Base-by-base conservation (phyloP, 2,888 invertebrate genomes). In the Zhengitettix transpicula region DNA sequence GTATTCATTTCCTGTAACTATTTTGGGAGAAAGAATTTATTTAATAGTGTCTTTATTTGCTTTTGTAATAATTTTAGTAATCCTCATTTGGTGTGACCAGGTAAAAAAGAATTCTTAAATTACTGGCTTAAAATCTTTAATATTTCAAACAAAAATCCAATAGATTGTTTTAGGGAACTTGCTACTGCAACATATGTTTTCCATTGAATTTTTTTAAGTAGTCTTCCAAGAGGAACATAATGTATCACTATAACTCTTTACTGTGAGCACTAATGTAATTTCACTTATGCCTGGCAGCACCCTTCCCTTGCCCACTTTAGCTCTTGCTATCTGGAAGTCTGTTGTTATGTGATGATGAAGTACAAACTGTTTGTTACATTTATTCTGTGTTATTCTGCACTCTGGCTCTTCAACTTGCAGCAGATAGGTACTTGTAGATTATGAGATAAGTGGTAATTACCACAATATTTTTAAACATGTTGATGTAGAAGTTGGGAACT, bases 331-430 rank as follows among this genome's bases (percentile, higher is more conserved):
- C 57, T 58, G 56, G 54, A 58, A 59, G 56, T 64, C 62, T 64
- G 62, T 59, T 62, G 60, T 58, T 59, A 59, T 62, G 60, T 62
- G 62, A 64, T 62, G 59, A 63, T 47, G 60, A 64, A 64, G 64
- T 64, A 64, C 64, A 64, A 64, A 64, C 60, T 55, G 57, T 62
- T 52, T 60, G 58, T 61, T 61, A 62, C 57, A 55, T 60, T 51
- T 56, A 57, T 58, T 61, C 52, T 58, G 53, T 60, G 47, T 57
- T 60, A 55, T 61, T 58, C 58, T 58, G 58, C 58, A 58, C 55
- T 58, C 42, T 52, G 42, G 52, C 53, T 57, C 57, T 47, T 47
- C 52, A 28, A 40, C 17, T 28, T 52, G 51, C 57, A 52, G 42
- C 55, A 58, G 58, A 53, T 42, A 54, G 58, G 58, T 42, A 58